These are phyloP conservation scores for Nemopilema nomurai DNA, from an alignment of 30 jellyfish, hydroid and myxozoan genomes.

Conservation along the genomic window DNA sequence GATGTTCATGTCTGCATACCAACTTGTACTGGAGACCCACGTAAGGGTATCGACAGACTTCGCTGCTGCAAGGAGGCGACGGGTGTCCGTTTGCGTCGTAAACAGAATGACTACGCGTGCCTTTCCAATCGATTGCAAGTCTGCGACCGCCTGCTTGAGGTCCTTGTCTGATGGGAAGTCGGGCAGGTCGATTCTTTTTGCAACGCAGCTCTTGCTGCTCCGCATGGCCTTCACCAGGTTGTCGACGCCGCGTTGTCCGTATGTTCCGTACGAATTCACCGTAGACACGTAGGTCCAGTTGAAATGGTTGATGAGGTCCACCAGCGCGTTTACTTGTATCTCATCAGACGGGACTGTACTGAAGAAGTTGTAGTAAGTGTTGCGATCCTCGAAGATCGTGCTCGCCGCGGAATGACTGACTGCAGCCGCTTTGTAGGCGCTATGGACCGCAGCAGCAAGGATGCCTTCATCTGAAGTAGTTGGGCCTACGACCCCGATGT, in stretches of 20 bases:
- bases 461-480: constrained; percentile 67
- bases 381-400: constrained; percentile 48
- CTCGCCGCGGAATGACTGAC: constrained; percentile 70
- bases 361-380: constrained; percentile 51
- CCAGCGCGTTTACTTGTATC: constrained; percentile 54
- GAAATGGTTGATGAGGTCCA: constrained; percentile 49
- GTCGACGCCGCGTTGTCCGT: constrained; percentile 67
- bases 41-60: constrained; percentile 10
- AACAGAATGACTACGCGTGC: constrained; percentile 62
- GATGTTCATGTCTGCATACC: constrained; percentile 17
- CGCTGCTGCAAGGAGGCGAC: constrained; percentile 58
- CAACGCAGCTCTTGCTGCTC: constrained; percentile 33
- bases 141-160: constrained; percentile 14
- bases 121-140: not conserved
- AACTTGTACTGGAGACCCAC: constrained; percentile 58
- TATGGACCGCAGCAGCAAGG: constrained; percentile 61
- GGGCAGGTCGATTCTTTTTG: constrained; percentile 31
- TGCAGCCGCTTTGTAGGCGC: constrained; percentile 47
- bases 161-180: constrained; percentile 11
- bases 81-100: constrained; percentile 65
- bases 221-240: constrained; percentile 1
- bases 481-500: constrained; percentile 65
- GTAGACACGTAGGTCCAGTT: constrained; percentile 75
- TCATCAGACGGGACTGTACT: constrained; percentile 86
- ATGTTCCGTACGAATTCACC: constrained; percentile 66